A percentile compares a stretch with the other conserved stretches of the same genome.
phyloP scores from a whole-genome alignment of 2,797 vertebrate genomes.

The Hoplostethus atlanticus region DNA sequence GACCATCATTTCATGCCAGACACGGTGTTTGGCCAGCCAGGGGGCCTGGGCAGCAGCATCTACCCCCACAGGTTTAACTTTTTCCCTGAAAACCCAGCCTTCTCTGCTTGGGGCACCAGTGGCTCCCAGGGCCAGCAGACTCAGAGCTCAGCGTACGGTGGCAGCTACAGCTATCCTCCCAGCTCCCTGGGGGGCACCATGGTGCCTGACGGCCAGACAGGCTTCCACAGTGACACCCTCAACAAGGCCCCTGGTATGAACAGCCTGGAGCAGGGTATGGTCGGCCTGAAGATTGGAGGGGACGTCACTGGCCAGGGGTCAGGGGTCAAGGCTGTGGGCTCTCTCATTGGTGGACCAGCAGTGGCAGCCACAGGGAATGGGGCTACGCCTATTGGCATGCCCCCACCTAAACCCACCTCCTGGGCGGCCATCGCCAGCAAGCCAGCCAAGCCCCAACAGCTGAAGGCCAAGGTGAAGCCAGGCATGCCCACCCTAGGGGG shows the following conservation, averaged over 20 bases:
- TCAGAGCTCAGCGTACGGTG: constrained; percentile 93
- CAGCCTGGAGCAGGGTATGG: constrained; percentile 96
- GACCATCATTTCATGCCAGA: constrained; percentile 98
- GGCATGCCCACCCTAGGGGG: constrained; percentile 87
- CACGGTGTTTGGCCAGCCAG: constrained; percentile 95
- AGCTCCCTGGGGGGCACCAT: constrained; percentile 94
- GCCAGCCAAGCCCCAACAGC: constrained; percentile 92
- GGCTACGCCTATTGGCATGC: constrained; percentile 89
- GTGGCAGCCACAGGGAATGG: constrained; percentile 89
- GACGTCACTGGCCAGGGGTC: constrained; percentile 88
- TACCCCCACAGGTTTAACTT: constrained; percentile 97
- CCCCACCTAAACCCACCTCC: constrained; percentile 92
- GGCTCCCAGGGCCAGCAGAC: constrained; percentile 96
- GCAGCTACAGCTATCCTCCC: constrained; percentile 95
- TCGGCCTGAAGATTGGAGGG: constrained; percentile 93
- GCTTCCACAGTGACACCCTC: constrained; percentile 94
- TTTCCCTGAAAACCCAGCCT: constrained; percentile 95
- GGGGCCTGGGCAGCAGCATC: constrained; percentile 93
- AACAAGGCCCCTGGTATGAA: constrained; percentile 97
- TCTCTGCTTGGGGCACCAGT: constrained; percentile 95
- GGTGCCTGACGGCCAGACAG: constrained; percentile 92
- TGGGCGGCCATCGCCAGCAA: constrained; percentile 98
- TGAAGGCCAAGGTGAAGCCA: constrained; percentile 92
- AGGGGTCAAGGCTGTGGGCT: constrained; percentile 92
- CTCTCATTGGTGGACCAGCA: constrained; percentile 90